phyloP scores from a whole-genome alignment of 1,140 invertebrate genomes.

The Planococcus citri region DNA sequence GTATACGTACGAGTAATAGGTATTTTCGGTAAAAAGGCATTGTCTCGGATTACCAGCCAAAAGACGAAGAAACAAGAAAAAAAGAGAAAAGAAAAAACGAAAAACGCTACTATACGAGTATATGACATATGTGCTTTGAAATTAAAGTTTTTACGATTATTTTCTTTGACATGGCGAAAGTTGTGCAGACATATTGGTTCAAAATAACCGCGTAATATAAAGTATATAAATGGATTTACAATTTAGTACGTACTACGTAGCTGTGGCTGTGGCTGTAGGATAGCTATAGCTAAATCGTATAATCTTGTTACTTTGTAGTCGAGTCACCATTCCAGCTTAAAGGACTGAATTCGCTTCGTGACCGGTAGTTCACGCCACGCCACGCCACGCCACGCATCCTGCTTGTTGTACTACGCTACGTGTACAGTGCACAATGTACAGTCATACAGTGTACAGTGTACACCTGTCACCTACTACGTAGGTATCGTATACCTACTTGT shows the following conservation, averaged over 20 bases:
- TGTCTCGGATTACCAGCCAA: neutral
- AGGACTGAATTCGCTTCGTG: neutral
- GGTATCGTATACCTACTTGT: no score
- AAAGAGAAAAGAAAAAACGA: no score
- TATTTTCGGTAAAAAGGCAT: neutral
- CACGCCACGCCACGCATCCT: no score
- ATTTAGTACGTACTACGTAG: no score
- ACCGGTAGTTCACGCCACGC: neutral
- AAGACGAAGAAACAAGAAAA: no score
- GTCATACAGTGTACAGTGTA: no score
- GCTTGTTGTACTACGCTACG: no score
- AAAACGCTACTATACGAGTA: no score
- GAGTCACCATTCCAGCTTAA: neutral
- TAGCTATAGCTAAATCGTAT: neutral
- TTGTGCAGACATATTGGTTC: neutral
- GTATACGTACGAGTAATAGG: no score
- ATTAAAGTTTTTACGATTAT: neutral
- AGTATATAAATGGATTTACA: neutral
- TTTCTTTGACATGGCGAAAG: neutral
- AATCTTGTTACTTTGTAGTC: constrained; percentile 3
- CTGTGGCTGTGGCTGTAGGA: no score
- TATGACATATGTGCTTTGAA: neutral
- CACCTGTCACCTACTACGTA: no score
- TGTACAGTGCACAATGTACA: no score
- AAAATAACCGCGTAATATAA: neutral